Base-by-base conservation (phyloP, 2,797 vertebrate genomes). In the Uromys caudimaculatus region DNA sequence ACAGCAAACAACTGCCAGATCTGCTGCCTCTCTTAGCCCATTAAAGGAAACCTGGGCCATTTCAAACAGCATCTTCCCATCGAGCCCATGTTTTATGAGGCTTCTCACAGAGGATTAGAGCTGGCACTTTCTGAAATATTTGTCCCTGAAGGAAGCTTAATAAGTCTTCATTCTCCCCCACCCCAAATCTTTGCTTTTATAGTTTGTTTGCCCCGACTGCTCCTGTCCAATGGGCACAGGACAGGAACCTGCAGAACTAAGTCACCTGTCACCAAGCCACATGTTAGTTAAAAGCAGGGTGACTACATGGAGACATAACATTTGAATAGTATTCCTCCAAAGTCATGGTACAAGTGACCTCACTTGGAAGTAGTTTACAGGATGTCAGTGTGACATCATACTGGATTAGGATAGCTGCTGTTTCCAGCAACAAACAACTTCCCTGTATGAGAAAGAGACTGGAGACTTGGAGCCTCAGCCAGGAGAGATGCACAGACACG, bases 41-140 rank as follows among this genome's bases (percentile, higher is more conserved):
- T 84, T 83, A 93, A 83, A 93, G 84, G 62, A 56, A 95, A 83
- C 75, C 16, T 27, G 52, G 76, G 52, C 38, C 71, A 67, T 79
- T 79, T 79, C 89, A 81, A 87, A 67, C 38, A 52, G 29, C 44
- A 11, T 67, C 93, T 83, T 67, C 69, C 52, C 76, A 44, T 23
- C 47, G 44, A 41, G 32, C 47, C 96, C 60, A 16, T 2, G 67
- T 44, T 95, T 76, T 58, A 87, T 76, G 88, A 58, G n/a, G 38
- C 83, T 94, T 93, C 84, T 82, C 77, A 35, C 86, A 69, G 38
- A 95, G 85, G 89, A 94, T 71, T 52, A 88, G 92, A 90, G 73
- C 56, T 78, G 92, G 24, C 75, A 29, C 76, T 93, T 78, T 60
- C 91, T 96, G 54, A 97, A 79, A 95, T 47, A 41, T 52, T 89